Evolutionary conservation across 2,113 vertebrate genomes (phyloP), one percentile per base, ranked within the genome.

Genomic region (Strix uralensis): DNA sequence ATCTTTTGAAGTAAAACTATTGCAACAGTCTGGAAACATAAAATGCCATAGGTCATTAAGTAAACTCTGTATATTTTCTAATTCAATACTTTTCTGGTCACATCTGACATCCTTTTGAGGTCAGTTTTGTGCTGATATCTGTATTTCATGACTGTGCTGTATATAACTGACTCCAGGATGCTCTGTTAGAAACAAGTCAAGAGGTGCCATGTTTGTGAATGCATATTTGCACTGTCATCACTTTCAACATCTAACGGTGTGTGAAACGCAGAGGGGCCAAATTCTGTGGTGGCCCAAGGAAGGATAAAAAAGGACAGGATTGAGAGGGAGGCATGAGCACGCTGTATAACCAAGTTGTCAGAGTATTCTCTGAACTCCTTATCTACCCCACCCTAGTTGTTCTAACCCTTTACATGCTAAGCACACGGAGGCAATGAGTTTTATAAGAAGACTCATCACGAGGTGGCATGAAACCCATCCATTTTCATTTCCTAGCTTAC

Each of bases 181-280:
- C 63, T 81, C 57, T 17, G 34, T 47, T 36, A 38, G 57, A 55
- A 27, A 18, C 32, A 25, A 40, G 16, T 25, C 55, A 29, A 32
- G 42, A 3, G 1, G 42, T 30, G 29, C 40, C 5, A 0, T 9
- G 57, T 51, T 27, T 46, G n/a, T 30, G 38, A 42, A 55, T 2
- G 20, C 5, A 1, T 3, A 3, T 83, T 83, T 74, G 67, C 36
- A 2, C 57, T 32, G 9, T 25, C 10, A 22, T 26, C 16, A 5
- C 25, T 26, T 34, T 42, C 58, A 18, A 30, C 5, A 2, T 23
- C 29, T 11, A 36, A 16, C 0, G 1, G 13, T 7, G 7, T 2
- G 15, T 65, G 62, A 44, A 59, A 59, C 0, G 2, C 47, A 42
- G 42, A 61, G 38, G 19, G 42, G 49, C 23, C 23, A 3, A 52